phyloP scores from a whole-genome alignment of 2,888 invertebrate species.

The Macaria liturata region DNA sequence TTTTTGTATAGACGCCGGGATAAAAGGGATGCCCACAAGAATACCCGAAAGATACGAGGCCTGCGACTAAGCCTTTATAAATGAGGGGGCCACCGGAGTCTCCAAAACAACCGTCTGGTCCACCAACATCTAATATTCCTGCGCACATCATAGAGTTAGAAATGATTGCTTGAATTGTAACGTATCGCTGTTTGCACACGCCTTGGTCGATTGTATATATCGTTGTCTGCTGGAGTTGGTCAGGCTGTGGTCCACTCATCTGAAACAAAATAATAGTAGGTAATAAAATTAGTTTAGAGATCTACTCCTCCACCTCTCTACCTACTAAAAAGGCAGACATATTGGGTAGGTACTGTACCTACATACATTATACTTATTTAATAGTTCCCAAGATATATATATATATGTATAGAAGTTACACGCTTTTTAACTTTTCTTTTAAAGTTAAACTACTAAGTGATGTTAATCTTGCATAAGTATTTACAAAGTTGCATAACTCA shows the following conservation, averaged over 20 bases:
- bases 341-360: no score
- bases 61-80: conserved; percentile 70
- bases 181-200: conserved; percentile 59
- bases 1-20: conserved; percentile 74
- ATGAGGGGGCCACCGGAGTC: conserved; percentile 75
- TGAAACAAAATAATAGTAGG: conserved; percentile 37
- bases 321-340: no score
- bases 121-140: conserved; percentile 61
- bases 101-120: conserved; percentile 72
- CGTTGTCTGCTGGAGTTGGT: conserved; percentile 63
- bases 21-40: conserved; percentile 69
- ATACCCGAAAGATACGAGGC: conserved; percentile 72
- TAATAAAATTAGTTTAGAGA: no score
- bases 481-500: no score
- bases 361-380: no score
- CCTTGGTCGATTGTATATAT: conserved; percentile 58
- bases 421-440: no score
- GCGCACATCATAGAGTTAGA: conserved; percentile 72
- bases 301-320: no score
- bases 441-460: no score
- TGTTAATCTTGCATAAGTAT: no score
- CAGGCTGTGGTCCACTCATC: conserved; percentile 64
- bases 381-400: no score
- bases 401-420: no score
- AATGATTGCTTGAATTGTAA: conserved; percentile 60